Conservation (phyloP, 2,888 invertebrate genomes). For the Cheilosia urbana region DNA sequence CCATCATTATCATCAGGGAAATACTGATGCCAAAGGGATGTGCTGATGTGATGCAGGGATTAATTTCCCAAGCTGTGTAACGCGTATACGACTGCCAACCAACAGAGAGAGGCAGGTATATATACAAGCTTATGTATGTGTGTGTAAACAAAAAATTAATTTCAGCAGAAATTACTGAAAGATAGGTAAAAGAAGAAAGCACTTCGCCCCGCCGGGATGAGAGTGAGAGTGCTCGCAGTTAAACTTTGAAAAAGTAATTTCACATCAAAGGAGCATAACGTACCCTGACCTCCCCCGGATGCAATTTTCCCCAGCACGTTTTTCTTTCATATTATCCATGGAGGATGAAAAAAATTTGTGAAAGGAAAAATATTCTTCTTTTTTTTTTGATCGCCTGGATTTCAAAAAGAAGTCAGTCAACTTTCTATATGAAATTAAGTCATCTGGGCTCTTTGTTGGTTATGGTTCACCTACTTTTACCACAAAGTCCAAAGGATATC, state of each 20-base stretch:
- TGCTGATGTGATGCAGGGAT: neutral
- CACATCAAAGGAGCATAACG: slow-evolving; percentile 55
- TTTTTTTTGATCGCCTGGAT: slow-evolving; percentile 39
- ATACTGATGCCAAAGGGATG: slow-evolving; percentile 6
- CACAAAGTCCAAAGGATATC: slow-evolving; percentile 51
- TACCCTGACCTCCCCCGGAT: slow-evolving; percentile 5
- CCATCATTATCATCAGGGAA: slow-evolving; percentile 28
- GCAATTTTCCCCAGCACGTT: slow-evolving; percentile 32
- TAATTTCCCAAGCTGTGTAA: slow-evolving; percentile 38
- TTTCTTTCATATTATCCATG: slow-evolving; percentile 37
- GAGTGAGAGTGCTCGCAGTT: neutral
- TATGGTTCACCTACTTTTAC: slow-evolving; percentile 60
- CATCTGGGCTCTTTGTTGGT: slow-evolving; percentile 28
- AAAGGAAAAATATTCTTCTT: neutral
- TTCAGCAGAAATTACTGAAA: slow-evolving; percentile 39
- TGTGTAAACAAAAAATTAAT: slow-evolving; percentile 34
- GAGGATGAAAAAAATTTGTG: neutral
- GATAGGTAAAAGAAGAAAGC: slow-evolving; percentile 15
- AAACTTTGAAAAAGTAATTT: slow-evolving; percentile 57
- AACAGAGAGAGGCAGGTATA: neutral
- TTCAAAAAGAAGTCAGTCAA: slow-evolving; percentile 44
- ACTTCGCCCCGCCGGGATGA: neutral
- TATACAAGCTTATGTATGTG: slow-evolving; percentile 7
- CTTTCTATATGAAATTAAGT: slow-evolving; percentile 17
- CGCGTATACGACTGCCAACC: neutral